A percentile compares a stretch with the other conserved stretches of the same genome.
These are phyloP conservation scores for Caenorhabditis doughertyi DNA, from an alignment of 2,888 invertebrate genomes.

Conservation along the genomic window DNA sequence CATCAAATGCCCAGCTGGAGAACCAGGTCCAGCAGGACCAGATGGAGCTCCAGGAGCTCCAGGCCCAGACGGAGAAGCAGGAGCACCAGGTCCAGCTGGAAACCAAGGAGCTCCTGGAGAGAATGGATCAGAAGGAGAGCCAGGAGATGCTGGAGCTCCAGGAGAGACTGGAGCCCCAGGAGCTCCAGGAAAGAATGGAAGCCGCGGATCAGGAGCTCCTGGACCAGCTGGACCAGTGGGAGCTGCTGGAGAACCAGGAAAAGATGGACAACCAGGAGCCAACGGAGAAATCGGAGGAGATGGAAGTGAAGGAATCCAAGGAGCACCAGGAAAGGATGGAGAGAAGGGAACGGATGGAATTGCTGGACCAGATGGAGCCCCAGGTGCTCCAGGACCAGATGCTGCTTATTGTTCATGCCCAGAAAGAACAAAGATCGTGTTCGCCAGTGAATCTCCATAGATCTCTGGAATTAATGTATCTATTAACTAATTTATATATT, in stretches of 20 bases:
- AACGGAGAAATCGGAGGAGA: conserved; percentile 48
- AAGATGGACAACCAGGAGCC: conserved; percentile 35
- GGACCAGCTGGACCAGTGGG: conserved; percentile 52
- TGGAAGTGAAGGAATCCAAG: conserved; percentile 58
- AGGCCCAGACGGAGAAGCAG: conserved; percentile 52
- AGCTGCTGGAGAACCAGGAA: conserved; percentile 52
- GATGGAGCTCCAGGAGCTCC: conserved; percentile 56
- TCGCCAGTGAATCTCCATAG: conserved; percentile 50
- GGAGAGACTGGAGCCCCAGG: conserved; percentile 51
- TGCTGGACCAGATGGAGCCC: conserved; percentile 38
- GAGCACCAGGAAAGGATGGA: conserved; percentile 60
- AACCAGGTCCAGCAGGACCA: conserved; percentile 52
- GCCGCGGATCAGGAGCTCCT: conserved; percentile 40
- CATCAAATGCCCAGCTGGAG: conserved; percentile 62
- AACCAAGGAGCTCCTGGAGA: conserved; percentile 45
- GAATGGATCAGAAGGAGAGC: conserved; percentile 49
- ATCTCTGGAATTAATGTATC: too few species aligned
- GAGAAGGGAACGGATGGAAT: conserved; percentile 51
- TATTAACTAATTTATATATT: conserved; percentile 36
- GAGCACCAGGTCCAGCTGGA: conserved; percentile 39
- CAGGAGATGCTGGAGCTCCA: conserved; percentile 53
- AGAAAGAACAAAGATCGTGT: conserved; percentile 47
- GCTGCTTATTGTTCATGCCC: conserved; percentile 60
- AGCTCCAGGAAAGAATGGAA: conserved; percentile 59
- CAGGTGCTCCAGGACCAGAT: conserved; percentile 60